Percentiles rank a stretch among this genome's conserved stretches.
Evolutionary conservation across 2,113 vertebrate genomes (phyloP).

Genomic region (Xenopus borealis): DNA sequence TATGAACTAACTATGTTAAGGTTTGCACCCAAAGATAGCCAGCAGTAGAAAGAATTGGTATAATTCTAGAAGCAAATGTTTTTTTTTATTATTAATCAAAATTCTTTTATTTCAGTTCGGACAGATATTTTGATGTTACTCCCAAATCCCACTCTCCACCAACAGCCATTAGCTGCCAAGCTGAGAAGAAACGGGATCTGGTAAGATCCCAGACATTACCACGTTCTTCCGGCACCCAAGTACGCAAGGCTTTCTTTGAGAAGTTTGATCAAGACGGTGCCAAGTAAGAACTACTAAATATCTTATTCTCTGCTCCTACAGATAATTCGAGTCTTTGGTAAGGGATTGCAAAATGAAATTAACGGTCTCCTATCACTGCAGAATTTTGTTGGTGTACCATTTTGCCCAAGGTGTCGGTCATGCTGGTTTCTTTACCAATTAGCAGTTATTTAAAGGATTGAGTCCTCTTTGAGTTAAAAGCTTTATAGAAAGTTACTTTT

Average conservation of each 20-base stretch:
- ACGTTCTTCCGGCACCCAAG: constrained; percentile 67
- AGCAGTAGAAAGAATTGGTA: too few species aligned
- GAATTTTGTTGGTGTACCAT: too few species aligned
- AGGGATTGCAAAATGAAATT: background rate
- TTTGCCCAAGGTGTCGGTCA: too few species aligned
- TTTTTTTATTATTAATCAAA: background rate
- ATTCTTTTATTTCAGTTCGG: constrained; percentile 48
- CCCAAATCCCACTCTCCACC: constrained; percentile 54
- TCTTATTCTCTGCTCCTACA: too few species aligned
- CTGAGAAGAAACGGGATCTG: constrained; percentile 74
- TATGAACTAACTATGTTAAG: too few species aligned
- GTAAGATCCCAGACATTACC: constrained; percentile 80
- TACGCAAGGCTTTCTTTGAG: constrained; percentile 80
- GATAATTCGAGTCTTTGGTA: background rate
- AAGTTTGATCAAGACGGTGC: constrained; percentile 74
- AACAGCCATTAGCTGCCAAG: constrained; percentile 50
- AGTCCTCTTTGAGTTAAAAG: too few species aligned
- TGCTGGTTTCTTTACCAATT: too few species aligned
- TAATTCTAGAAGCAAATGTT: too few species aligned
- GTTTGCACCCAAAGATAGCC: too few species aligned
- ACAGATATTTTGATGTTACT: constrained; percentile 46
- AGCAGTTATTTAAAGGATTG: too few species aligned
- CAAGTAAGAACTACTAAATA: constrained; percentile 63
- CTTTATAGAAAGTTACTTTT: too few species aligned
- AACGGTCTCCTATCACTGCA: too few species aligned